Base-by-base conservation (phyloP, 1,140 invertebrate genomes). In the Vollenhovia emeryi region DNA sequence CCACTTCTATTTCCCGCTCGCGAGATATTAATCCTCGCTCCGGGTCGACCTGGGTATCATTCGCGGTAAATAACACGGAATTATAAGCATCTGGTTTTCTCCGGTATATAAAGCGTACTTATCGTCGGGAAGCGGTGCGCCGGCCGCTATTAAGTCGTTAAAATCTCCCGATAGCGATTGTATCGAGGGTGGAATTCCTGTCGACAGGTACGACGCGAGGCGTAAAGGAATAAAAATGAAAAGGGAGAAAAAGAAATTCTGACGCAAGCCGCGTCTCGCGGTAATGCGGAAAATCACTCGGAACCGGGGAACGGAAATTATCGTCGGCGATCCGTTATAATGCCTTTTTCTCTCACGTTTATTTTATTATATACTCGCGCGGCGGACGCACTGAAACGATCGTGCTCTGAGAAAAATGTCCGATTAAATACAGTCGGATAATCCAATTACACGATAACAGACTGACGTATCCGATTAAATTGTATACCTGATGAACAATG, bases 81-180 rank as follows among this genome's bases (percentile, higher is more conserved):
- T 75, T 75, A 75, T 59, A 33, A 75, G 36, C 73, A 75, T 60
- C 55, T 75, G 24, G 24, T 43, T 43, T 43, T 75, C 69, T 73
- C 52, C 55, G 24, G n/a, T n/a, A n/a, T 43, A 43, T 30, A 60
- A 75, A 75, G 30, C 15, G 48, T 40, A 57, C 15, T 59, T 75
- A 75, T 75, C 55, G 21, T 27, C 24, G 36, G 55, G 40, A 75
- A 75, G 36, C 27, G 27, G 68, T 43, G 52, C 73, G 36, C 33
- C 21, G n/a, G 73, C 21, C n/a, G 21, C 55, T 75, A 75, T 75
- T 75, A 75, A 75, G 69, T 73, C 45, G 69, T 73, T 73, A 73
- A 73, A 73, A n/a, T n/a, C n/a, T 73, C 27, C 27, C n/a, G 11
- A 66, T 73, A 33, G 5, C 48, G 48, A 73, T 73, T 52, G 48